Conservation (phyloP, 2,888 invertebrate species). For the Hydroisotoma schaefferi region DNA sequence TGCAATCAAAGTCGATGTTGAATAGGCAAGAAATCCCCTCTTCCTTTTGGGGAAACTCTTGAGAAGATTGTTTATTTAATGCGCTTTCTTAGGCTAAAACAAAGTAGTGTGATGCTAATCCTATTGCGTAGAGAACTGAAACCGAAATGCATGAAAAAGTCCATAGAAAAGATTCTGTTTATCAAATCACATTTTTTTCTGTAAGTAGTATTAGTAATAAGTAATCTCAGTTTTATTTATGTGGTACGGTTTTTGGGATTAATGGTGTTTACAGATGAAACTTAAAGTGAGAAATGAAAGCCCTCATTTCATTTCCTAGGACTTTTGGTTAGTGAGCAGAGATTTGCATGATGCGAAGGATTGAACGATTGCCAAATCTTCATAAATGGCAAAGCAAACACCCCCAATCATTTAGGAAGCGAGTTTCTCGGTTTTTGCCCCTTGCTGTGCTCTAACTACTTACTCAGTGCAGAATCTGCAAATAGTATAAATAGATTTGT, state of each 20-base stretch:
- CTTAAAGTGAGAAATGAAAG: neutral
- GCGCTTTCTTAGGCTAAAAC: no score
- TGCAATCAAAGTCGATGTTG: no score
- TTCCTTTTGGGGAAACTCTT: no score
- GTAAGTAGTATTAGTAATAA: neutral
- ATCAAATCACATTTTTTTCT: neutral
- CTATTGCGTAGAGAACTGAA: no score
- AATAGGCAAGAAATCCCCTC: no score
- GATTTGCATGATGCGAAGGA: slow-evolving; percentile 26
- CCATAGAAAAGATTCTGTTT: no score
- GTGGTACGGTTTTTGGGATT: neutral
- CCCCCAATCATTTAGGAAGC: neutral
- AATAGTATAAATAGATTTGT: neutral
- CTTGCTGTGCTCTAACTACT: no score
- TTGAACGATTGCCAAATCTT: slow-evolving; percentile 44
- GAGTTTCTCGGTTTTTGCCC: no score
- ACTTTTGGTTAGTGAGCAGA: slow-evolving; percentile 17
- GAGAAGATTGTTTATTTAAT: no score
- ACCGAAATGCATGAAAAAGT: no score
- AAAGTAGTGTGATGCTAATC: no score
- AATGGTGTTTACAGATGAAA: slow-evolving; percentile 8
- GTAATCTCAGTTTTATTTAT: neutral
- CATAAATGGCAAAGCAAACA: slow-evolving; percentile 34
- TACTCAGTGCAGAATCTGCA: slow-evolving; percentile 4
- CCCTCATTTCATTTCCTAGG: slow-evolving; percentile 5